Conservation (phyloP, 2,113 vertebrate species). For the Vombatus ursinus region DNA sequence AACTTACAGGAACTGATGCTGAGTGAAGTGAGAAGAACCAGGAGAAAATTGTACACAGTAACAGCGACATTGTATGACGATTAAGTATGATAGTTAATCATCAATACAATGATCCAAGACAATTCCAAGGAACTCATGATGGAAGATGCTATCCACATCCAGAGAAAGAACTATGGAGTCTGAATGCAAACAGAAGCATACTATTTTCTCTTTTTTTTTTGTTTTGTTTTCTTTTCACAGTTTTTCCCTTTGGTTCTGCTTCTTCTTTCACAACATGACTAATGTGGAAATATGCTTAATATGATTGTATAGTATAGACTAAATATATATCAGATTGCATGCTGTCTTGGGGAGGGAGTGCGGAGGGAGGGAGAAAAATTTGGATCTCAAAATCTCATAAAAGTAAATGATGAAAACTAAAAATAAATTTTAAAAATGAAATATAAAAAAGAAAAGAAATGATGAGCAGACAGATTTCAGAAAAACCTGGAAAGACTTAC, state of each 20-base stretch:
- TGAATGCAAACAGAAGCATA: background rate
- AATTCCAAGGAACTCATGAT: background rate
- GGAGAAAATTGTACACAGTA: background rate
- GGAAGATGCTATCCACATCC: background rate
- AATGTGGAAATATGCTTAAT: background rate
- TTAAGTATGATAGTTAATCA: background rate
- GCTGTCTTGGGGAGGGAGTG: background rate
- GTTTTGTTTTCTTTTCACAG: too few relatives aligned
- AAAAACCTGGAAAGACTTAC: background rate
- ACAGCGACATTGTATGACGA: background rate
- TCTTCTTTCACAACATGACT: background rate
- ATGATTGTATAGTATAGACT: background rate
- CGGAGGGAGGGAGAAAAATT: background rate
- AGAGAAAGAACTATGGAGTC: background rate
- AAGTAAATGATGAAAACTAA: too few relatives aligned
- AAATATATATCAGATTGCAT: background rate
- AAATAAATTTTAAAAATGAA: too few relatives aligned
- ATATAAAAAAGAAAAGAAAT: too few relatives aligned
- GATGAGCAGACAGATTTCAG: background rate
- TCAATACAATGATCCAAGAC: background rate
- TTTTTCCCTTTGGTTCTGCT: too few relatives aligned
- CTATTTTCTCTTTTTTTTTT: too few relatives aligned
- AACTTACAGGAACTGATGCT: background rate
- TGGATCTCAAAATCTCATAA: background rate
- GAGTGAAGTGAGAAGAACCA: background rate